Base-by-base conservation (phyloP, 2,888 invertebrate genomes). In the Palloptera scutellata region DNA sequence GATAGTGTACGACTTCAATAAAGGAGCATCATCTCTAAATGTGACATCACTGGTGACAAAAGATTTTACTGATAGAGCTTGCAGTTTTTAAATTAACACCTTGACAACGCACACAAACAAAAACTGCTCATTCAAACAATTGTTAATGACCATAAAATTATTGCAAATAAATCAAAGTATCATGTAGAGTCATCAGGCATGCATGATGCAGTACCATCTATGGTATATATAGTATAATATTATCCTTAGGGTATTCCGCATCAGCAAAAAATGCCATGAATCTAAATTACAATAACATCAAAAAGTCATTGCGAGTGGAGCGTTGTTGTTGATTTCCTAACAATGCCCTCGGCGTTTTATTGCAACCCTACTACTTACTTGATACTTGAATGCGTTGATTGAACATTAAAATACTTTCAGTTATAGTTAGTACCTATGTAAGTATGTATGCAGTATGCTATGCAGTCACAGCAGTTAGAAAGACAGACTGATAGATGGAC, bases 261-360 rank as follows among this genome's bases (percentile, higher is more conserved):
- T n/a, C 15, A 54, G 11, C 54, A 54, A 54, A 54, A 54, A 54
- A n/a, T 10, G 11, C 12, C 12, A 11, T n/a, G 48, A 8, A 48
- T 15, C 48, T 64, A 64, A 59, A 60, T 60, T 65, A 45, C 65
- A 60, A 65, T 60, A 65, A 60, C 43, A 65, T 60, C 45, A 60
- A 15, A 60, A 65, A 60, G 53, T 53, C 60, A 65, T 60, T 17
- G 54, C 30, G n/a, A 30, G n/a, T 19, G 19, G 8, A 53, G 53
- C 57, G 48, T 40, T 57, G 64, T 41, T 60, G 53, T 53, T 60
- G 60, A 64, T 58, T 40, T 57, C 58, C 58, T 64, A 59, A 64
- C 64, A 65, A 65, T 17, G 60, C 53, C 40, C 45, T 40, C 17
- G 17, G 65, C 54, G 15, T 15, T 54, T 54, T n/a, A 30, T 30